A percentile compares a stretch with the other conserved stretches of the same genome.
phyloP scores from a whole-genome alignment of 2,797 vertebrate species.

The Stomatorhinus walkeri region DNA sequence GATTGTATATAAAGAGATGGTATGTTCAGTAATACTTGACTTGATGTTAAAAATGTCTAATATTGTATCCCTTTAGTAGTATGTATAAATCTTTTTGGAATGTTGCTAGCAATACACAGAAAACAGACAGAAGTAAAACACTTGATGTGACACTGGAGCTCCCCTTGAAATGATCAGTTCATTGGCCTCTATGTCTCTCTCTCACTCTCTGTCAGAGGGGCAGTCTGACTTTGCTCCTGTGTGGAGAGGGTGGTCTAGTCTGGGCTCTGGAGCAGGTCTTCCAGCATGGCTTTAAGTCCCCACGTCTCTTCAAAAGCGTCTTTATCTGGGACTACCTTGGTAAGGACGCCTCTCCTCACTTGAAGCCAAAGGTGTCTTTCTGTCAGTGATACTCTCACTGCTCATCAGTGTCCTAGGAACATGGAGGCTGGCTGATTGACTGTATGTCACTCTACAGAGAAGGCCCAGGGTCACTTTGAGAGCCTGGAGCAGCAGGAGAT shows the following conservation, averaged over 20 bases:
- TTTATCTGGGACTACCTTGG: constrained; percentile 99
- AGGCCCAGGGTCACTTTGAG: constrained; percentile 93
- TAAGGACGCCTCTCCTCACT: constrained; percentile 48
- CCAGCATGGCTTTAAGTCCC: constrained; percentile 95
- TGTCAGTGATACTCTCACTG: neutral
- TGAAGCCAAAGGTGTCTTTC: neutral
- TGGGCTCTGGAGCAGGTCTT: constrained; percentile 96
- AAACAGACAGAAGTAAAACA: neutral
- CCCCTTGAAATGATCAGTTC: neutral
- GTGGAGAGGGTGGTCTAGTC: constrained; percentile 92
- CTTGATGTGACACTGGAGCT: neutral
- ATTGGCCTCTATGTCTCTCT: constrained; percentile 22
- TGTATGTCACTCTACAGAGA: constrained; percentile 64
- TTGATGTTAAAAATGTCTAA: neutral
- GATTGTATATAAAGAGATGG: neutral
- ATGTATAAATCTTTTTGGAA: neutral
- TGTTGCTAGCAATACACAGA: neutral
- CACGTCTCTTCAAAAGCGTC: constrained; percentile 95
- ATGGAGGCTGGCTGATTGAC: neutral
- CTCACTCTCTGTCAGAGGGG: constrained; percentile 68
- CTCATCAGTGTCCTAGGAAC: neutral
- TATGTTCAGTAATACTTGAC: neutral
- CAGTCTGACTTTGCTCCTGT: constrained; percentile 89
- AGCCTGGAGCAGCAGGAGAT: constrained; percentile 78
- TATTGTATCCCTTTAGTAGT: neutral